Conservation (phyloP, 2,113 vertebrate species). For the Nycticryphes semicollaris region DNA sequence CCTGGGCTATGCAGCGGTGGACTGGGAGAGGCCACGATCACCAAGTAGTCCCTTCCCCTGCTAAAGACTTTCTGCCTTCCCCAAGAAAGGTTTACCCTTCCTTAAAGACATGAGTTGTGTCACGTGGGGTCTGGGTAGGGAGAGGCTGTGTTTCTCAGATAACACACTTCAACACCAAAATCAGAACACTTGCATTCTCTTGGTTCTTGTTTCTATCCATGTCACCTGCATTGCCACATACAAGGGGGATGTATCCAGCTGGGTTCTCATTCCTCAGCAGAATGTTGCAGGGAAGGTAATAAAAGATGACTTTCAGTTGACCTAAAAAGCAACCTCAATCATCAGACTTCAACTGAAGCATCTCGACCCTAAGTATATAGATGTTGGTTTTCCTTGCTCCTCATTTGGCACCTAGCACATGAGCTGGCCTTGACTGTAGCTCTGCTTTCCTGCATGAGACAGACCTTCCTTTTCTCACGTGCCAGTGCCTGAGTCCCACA, state of each 20-base stretch:
- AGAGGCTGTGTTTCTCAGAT: neutral
- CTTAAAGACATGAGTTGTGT: neutral
- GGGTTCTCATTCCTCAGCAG: neutral
- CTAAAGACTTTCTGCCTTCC: neutral
- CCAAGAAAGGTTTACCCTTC: neutral
- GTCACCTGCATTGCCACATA: neutral
- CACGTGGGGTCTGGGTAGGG: neutral
- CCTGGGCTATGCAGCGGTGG: neutral
- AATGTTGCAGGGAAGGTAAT: too few species aligned
- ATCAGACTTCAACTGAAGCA: neutral
- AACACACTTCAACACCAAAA: neutral
- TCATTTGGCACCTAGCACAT: neutral
- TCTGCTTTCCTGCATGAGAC: neutral
- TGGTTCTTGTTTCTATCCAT: neutral
- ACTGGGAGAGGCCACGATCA: neutral
- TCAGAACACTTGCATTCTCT: neutral
- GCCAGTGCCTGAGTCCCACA: too few species aligned
- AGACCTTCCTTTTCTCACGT: neutral
- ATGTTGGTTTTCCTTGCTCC: neutral
- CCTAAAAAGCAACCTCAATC: too few species aligned
- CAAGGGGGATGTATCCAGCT: rapidly evolving
- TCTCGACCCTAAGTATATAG: neutral
- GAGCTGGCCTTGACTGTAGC: neutral
- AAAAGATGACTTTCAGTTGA: neutral
- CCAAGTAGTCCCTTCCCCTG: neutral